Conservation (phyloP, 2,113 vertebrate species). For the Lampris incognitus region DNA sequence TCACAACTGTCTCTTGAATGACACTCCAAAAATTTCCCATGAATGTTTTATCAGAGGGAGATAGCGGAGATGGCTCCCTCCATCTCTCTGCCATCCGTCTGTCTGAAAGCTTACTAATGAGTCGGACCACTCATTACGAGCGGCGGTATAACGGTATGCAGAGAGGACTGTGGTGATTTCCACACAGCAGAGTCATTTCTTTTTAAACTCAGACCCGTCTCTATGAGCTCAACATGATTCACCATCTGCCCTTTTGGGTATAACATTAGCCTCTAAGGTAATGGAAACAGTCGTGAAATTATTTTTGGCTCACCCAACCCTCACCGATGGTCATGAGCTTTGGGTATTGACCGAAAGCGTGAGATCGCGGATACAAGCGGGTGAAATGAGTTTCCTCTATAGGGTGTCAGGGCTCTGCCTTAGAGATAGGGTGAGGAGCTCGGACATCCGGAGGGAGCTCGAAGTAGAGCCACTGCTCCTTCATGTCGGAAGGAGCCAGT, state of each 20-base stretch:
- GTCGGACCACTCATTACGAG: slow-evolving; percentile 35
- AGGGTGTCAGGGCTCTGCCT: too few species aligned
- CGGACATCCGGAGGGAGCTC: too few species aligned
- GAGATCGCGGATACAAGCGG: too few species aligned
- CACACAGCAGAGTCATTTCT: slow-evolving; percentile 41
- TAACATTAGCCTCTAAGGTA: neutral
- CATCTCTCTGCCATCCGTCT: slow-evolving; percentile 18
- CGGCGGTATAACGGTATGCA: neutral
- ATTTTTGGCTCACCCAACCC: too few species aligned
- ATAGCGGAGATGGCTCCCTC: neutral
- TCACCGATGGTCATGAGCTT: too few species aligned
- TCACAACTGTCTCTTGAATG: neutral
- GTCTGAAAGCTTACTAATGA: slow-evolving; percentile 40
- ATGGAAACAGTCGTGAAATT: too few species aligned
- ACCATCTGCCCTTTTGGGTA: slow-evolving; percentile 6
- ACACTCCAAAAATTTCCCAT: neutral
- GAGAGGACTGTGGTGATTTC: neutral
- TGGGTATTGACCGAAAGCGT: too few species aligned
- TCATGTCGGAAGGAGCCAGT: too few species aligned
- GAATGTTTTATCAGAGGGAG: slow-evolving; percentile 30
- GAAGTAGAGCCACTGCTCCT: too few species aligned
- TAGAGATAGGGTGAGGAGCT: too few species aligned
- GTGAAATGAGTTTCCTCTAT: too few species aligned
- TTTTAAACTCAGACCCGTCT: slow-evolving; percentile 25
- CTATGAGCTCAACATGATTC: slow-evolving; percentile 39